Percentiles rank a stretch among this genome's conserved stretches.
Evolutionary conservation across 2,797 vertebrate species (phyloP).

Genomic region (Melanotaenia parkinsoni): DNA sequence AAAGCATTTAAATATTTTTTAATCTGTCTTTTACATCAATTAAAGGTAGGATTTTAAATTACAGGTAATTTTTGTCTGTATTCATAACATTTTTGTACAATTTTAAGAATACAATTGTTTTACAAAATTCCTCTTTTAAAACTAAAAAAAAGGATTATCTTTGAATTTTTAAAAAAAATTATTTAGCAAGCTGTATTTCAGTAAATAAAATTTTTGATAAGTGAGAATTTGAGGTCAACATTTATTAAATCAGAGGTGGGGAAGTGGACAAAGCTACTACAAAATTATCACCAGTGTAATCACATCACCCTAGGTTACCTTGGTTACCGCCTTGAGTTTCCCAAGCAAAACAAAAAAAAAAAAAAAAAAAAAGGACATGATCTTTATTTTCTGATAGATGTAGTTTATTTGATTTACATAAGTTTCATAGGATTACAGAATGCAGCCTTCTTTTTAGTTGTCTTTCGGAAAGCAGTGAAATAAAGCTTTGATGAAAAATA

Average conservation of each 20-base stretch:
- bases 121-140: neutral
- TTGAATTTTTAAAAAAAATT: neutral
- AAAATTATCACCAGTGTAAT: too few species aligned
- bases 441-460: neutral
- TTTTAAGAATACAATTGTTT: neutral
- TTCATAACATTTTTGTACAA: neutral
- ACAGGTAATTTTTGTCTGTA: neutral
- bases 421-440: neutral
- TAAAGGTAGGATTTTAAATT: neutral
- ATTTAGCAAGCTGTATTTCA: neutral
- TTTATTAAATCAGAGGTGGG: neutral
- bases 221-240: neutral
- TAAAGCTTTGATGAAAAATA: conserved; percentile 35
- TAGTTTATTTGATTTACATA: neutral
- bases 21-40: neutral
- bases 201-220: neutral
- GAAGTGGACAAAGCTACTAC: neutral
- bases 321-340: neutral
- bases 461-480: conserved; percentile 12
- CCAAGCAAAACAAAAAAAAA: neutral
- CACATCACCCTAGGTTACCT: neutral
- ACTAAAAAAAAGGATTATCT: neutral
- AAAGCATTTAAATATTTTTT: neutral
- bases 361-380: neutral
- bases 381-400: neutral